These are phyloP conservation scores for Coccyzus lansbergi DNA, from an alignment of 2,797 vertebrate genomes.

Conservation along the genomic window DNA sequence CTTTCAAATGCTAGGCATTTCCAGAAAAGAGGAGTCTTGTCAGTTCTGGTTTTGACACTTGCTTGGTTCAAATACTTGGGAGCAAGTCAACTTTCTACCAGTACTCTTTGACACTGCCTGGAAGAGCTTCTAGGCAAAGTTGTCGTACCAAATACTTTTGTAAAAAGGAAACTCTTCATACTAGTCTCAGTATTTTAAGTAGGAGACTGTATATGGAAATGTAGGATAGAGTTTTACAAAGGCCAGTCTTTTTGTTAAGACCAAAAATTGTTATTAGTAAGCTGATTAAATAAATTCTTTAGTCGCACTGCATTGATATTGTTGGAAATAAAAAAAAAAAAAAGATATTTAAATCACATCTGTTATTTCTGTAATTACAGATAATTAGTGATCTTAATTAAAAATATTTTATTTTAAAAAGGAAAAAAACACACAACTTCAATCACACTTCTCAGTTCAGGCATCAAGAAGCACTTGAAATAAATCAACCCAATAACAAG, in stretches of 20 bases:
- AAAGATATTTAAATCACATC: neutral
- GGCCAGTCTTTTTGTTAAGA: neutral
- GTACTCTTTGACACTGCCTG: neutral
- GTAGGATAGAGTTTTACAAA: neutral
- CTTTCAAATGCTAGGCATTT: neutral
- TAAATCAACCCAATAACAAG: neutral
- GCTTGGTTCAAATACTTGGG: neutral
- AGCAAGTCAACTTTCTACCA: neutral
- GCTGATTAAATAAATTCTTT: neutral
- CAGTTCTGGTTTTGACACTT: neutral
- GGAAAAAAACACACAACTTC: neutral
- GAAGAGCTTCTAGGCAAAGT: neutral
- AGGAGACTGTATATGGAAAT: neutral
- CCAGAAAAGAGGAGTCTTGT: neutral
- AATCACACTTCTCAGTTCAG: neutral
- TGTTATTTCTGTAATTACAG: conserved; percentile 27
- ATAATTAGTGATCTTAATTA: conserved; percentile 32
- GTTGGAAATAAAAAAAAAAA: neutral
- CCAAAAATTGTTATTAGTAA: neutral
- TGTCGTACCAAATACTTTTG: neutral
- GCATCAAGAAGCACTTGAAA: neutral
- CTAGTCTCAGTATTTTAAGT: neutral
- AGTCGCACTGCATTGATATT: neutral
- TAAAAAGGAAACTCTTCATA: neutral
- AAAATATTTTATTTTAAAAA: neutral